Conservation (phyloP, 1,140 invertebrate species). For the Harlomillsia oculata region DNA sequence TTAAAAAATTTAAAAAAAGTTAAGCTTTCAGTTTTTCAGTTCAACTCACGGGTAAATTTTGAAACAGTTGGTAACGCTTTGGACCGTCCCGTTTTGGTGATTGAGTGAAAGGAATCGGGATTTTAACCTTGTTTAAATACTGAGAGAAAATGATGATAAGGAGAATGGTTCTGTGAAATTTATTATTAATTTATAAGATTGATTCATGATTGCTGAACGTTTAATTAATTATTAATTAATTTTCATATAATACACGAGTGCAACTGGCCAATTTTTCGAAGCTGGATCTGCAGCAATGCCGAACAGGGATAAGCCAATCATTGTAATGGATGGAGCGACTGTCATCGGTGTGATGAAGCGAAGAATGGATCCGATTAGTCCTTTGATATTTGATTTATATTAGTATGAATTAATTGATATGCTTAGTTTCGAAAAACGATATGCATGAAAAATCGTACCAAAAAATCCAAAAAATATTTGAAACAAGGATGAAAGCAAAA, state of each 20-base stretch:
- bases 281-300: slow-evolving; percentile 38
- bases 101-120: slow-evolving; percentile 53
- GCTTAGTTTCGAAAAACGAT: not conserved
- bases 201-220: not conserved
- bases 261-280: slow-evolving; percentile 41
- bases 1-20: not conserved
- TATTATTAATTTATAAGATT: not conserved
- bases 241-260: slow-evolving; percentile 38
- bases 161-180: slow-evolving; percentile 59
- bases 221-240: not conserved
- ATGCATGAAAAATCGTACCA: slow-evolving; percentile 23
- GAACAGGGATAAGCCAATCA: slow-evolving; percentile 43
- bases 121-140: slow-evolving; percentile 57
- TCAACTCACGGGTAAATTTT: slow-evolving; percentile 63
- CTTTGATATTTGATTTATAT: slow-evolving; percentile 7
- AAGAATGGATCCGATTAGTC: slow-evolving; percentile 24
- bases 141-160: slow-evolving; percentile 73
- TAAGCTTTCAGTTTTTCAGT: not conserved
- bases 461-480: slow-evolving; percentile 44
- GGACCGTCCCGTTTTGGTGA: slow-evolving; percentile 45
- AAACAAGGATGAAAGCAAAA: slow-evolving; percentile 43
- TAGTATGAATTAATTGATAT: too few species aligned
- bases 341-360: slow-evolving; percentile 44
- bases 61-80: slow-evolving; percentile 58
- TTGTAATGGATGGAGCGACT: slow-evolving; percentile 42